Evolutionary conservation across 30 jellyfish, hydroid and myxozoan species (phyloP).

Genomic region (Aurelia coerulea): DNA sequence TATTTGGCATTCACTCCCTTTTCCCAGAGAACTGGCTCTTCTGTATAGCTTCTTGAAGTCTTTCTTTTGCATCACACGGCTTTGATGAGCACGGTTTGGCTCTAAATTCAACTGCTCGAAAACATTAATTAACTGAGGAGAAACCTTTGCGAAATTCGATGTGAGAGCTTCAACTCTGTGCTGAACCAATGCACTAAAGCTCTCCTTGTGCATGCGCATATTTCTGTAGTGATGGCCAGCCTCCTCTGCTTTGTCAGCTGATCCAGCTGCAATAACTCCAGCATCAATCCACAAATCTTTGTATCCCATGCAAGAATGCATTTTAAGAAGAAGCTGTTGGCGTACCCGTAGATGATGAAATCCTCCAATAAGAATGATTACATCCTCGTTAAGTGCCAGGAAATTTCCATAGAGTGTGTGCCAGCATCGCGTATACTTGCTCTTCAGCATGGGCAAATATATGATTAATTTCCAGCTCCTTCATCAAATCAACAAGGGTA

Average conservation of each 20-base stretch:
- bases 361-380: constrained; percentile 46
- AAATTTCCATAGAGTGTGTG: constrained; percentile 49
- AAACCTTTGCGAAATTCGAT: not conserved
- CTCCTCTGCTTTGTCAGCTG: constrained; percentile 47
- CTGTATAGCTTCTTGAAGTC: not conserved
- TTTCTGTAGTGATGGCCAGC: constrained; percentile 46
- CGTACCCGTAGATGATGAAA: constrained; percentile 34
- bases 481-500: constrained; percentile 30
- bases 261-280: constrained; percentile 50
- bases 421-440: constrained; percentile 55
- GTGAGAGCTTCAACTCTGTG: constrained; percentile 33
- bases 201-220: constrained; percentile 66
- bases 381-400: constrained; percentile 17
- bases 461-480: constrained; percentile 38
- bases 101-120: not conserved
- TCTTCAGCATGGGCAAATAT: constrained; percentile 65
- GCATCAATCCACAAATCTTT: constrained; percentile 63
- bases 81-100: not conserved
- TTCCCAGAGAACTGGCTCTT: not conserved
- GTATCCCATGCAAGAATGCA: constrained; percentile 48
- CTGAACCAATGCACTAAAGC: constrained; percentile 58
- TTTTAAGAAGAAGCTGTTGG: constrained; percentile 14
- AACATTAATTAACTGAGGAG: not conserved
- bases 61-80: not conserved
- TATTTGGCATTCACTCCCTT: constrained; percentile 31